Conservation (phyloP, 2,797 vertebrate species). For the Lerista edwardsae region DNA sequence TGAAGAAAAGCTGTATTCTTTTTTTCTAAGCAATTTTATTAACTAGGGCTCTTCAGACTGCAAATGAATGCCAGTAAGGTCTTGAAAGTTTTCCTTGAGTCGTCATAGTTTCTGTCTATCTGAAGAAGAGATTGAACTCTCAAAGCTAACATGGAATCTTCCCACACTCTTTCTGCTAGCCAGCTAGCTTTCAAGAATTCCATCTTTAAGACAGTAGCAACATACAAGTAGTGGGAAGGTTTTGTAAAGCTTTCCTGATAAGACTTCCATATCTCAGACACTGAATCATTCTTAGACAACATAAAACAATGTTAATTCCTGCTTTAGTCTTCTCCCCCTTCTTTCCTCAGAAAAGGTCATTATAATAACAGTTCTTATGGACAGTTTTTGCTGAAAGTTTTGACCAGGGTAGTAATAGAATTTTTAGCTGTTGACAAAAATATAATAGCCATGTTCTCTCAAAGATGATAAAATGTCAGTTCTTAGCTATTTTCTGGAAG, state of each 20-base stretch:
- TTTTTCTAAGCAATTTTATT: background rate
- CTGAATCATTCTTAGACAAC: background rate
- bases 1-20: background rate
- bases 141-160: background rate
- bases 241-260: background rate
- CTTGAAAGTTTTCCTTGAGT: constrained; percentile 1
- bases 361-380: background rate
- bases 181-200: background rate
- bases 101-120: background rate
- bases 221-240: constrained; percentile 13
- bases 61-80: background rate
- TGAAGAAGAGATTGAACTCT: background rate
- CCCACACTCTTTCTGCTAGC: background rate
- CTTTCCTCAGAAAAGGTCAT: background rate
- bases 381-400: background rate
- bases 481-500: background rate
- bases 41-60: background rate
- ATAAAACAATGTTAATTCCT: background rate
- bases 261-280: background rate
- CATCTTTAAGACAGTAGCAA: background rate
- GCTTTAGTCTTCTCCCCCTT: background rate
- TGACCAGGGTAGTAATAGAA: background rate
- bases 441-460: background rate
- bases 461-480: background rate
- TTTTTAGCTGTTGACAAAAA: background rate